These are phyloP conservation scores for Invenusta paracnida DNA, from an alignment of 2,888 invertebrate genomes.

Conservation along the genomic window DNA sequence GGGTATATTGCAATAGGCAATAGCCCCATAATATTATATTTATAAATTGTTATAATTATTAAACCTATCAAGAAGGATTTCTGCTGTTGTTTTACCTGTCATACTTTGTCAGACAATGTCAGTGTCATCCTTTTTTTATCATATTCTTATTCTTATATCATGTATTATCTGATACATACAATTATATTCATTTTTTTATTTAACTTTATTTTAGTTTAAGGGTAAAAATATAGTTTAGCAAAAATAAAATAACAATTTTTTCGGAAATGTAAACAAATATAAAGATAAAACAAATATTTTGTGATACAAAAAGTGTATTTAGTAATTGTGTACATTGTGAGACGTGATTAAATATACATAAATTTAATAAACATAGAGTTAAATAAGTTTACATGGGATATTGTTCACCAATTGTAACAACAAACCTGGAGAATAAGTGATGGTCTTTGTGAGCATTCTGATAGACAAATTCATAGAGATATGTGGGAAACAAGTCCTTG, in stretches of 20 bases:
- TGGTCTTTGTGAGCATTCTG: neutral
- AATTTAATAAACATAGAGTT: neutral
- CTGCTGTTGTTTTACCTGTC: too few species aligned
- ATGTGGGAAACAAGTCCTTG: conserved; percentile 22
- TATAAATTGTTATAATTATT: too few species aligned
- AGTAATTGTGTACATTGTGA: neutral
- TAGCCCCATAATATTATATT: too few species aligned
- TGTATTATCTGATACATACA: too few species aligned
- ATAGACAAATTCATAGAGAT: conserved; percentile 30
- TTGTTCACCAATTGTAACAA: neutral
- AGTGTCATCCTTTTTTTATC: too few species aligned
- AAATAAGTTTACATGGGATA: neutral
- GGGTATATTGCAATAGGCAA: too few species aligned
- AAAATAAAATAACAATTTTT: neutral
- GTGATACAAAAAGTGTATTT: neutral
- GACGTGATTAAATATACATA: neutral
- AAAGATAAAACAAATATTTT: neutral
- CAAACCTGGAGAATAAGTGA: neutral
- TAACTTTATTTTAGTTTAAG: too few species aligned
- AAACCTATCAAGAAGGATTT: too few species aligned
- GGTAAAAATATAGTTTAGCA: neutral
- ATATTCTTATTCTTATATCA: too few species aligned
- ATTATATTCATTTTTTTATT: too few species aligned
- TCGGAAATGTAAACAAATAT: neutral
- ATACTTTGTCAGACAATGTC: too few species aligned